A percentile compares a stretch with the other conserved stretches of the same genome.
phyloP scores from a whole-genome alignment of 2,113 vertebrate species.

The Labeo catla region DNA sequence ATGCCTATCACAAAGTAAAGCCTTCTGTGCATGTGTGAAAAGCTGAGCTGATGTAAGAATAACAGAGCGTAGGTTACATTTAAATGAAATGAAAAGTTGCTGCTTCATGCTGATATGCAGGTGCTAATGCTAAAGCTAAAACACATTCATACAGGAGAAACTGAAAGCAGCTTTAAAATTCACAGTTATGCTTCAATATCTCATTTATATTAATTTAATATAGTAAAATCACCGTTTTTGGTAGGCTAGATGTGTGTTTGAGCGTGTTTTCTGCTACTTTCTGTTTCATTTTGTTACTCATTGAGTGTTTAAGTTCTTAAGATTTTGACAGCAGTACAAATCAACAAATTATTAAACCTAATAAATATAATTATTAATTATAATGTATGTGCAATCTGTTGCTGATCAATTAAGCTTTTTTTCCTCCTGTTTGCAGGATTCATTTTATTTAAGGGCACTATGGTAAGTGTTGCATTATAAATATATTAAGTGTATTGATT shows the following conservation, averaged over 20 bases:
- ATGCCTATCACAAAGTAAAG: neutral
- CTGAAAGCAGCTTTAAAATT: neutral
- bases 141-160: neutral
- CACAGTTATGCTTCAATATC: neutral
- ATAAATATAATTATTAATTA: neutral
- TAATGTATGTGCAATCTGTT: neutral
- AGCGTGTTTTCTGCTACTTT: conserved; percentile 14
- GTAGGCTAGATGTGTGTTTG: neutral
- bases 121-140: conserved; percentile 39
- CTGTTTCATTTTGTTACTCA: conserved; percentile 33
- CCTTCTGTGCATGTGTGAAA: no score
- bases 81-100: conserved; percentile 52
- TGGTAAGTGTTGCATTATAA: conserved; percentile 42
- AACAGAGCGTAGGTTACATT: neutral
- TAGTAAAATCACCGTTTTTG: neutral
- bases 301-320: neutral
- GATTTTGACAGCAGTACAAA: neutral
- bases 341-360: neutral
- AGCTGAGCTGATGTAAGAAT: neutral
- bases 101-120: conserved; percentile 57
- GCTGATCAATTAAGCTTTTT: neutral
- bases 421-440: conserved; percentile 17
- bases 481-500: neutral
- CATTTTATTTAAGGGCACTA: conserved; percentile 9
- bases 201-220: neutral